These are phyloP conservation scores for Chromobotia macracanthus DNA, from an alignment of 2,797 vertebrate genomes.

Conservation along the genomic window DNA sequence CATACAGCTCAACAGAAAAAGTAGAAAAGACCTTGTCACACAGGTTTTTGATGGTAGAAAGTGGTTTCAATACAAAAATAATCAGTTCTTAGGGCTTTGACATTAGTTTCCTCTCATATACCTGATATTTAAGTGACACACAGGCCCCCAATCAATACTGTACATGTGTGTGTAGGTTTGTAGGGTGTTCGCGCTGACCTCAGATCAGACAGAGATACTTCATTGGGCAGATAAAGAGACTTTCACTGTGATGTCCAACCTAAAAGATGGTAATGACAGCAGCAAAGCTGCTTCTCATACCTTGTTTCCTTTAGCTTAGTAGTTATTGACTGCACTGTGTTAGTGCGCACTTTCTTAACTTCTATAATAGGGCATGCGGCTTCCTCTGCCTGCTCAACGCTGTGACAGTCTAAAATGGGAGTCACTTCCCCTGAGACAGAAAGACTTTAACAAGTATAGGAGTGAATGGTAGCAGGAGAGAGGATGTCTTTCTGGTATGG, in stretches of 20 bases:
- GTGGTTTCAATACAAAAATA: no score
- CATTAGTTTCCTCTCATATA: no score
- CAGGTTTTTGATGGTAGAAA: no score
- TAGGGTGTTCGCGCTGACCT: background rate
- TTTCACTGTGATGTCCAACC: background rate
- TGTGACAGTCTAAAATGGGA: constrained; percentile 19
- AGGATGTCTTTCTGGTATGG: no score
- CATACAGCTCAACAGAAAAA: no score
- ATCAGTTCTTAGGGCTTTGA: no score
- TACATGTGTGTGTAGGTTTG: no score
- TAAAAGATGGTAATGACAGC: constrained; percentile 4
- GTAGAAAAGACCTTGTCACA: no score
- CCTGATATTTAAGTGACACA: no score
- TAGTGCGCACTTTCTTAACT: constrained; percentile 24
- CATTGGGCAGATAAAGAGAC: background rate
- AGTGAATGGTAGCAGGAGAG: background rate
- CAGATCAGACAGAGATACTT: constrained; percentile 14
- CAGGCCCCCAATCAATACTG: no score
- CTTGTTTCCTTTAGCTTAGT: background rate
- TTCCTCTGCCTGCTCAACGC: constrained; percentile 8
- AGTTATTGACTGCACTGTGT: background rate
- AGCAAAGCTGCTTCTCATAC: background rate
- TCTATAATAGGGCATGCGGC: constrained; percentile 11
- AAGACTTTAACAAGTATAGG: constrained; percentile 20
- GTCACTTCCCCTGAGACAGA: constrained; percentile 16